These are phyloP conservation scores for Heliconius congener DNA, from an alignment of 1,140 invertebrate genomes.

Conservation along the genomic window DNA sequence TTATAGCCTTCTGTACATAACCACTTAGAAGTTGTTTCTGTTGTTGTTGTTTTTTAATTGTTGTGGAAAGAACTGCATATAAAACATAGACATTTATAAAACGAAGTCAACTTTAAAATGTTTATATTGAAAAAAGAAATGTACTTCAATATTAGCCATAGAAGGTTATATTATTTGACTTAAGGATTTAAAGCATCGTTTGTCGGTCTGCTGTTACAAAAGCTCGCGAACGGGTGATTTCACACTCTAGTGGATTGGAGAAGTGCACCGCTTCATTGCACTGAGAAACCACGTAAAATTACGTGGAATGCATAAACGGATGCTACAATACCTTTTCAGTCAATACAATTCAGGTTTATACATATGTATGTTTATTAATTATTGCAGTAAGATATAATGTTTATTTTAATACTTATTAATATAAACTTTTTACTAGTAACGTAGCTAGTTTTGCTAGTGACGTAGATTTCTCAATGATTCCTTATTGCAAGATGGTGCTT, in stretches of 20 bases:
- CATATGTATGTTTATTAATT: background rate
- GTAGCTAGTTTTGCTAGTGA: too few relatives aligned
- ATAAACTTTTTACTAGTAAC: background rate
- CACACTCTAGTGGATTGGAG: constrained; percentile 64
- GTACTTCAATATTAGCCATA: background rate
- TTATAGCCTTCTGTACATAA: too few relatives aligned
- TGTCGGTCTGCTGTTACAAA: constrained; percentile 55
- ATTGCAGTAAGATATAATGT: background rate
- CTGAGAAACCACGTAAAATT: constrained; percentile 66
- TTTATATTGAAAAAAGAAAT: background rate
- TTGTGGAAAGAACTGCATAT: too few relatives aligned
- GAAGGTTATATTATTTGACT: constrained; percentile 22
- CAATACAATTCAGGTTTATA: background rate
- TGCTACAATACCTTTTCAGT: constrained; percentile 20
- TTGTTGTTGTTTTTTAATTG: too few relatives aligned
- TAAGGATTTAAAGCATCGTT: constrained; percentile 45
- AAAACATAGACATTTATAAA: background rate
- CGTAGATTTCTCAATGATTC: too few relatives aligned
- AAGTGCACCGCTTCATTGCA: constrained; percentile 51
- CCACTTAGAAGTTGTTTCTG: too few relatives aligned
- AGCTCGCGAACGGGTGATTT: constrained; percentile 66
- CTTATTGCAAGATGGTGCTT: background rate
- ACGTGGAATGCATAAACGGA: constrained; percentile 31
- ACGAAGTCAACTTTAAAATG: background rate
- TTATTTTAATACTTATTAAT: background rate